These are phyloP conservation scores for Heliconius ismenius DNA, from an alignment of 2,888 invertebrate genomes.

Conservation along the genomic window DNA sequence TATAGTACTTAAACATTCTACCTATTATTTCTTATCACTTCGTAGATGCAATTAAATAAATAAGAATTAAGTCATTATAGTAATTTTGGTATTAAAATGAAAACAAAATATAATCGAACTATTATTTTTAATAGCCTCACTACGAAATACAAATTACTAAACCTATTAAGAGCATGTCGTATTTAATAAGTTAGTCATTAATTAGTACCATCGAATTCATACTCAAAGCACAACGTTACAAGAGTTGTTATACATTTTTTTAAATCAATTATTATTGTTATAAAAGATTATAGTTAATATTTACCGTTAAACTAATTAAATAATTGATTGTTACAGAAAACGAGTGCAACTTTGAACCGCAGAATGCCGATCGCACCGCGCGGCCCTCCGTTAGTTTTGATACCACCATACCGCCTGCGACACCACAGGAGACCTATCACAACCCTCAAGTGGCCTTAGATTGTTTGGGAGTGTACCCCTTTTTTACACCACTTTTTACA, in stretches of 20 bases:
- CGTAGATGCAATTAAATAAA: neutral
- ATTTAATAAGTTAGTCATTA: slow-evolving; percentile 1
- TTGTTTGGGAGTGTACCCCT: slow-evolving; percentile 78
- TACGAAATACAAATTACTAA: neutral
- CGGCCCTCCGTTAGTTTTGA: slow-evolving; percentile 76
- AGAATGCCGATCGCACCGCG: slow-evolving; percentile 82
- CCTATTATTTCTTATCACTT: neutral
- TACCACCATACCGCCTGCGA: slow-evolving; percentile 74
- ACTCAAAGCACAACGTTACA: no score
- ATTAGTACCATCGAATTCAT: no score
- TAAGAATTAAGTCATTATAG: neutral
- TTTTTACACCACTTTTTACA: slow-evolving; percentile 78
- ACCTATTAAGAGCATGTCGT: neutral
- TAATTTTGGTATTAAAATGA: neutral
- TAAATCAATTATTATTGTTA: neutral
- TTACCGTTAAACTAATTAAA: neutral
- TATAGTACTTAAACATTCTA: neutral
- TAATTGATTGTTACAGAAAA: slow-evolving; percentile 13
- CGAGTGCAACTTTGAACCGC: slow-evolving; percentile 64
- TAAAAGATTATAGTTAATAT: neutral
- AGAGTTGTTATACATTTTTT: neutral
- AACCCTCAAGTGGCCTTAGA: slow-evolving; percentile 78
- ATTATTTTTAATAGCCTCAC: neutral
- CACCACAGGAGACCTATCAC: slow-evolving; percentile 74
- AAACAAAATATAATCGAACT: neutral